Evolutionary conservation across 2,797 vertebrate species (phyloP).

Genomic region (Bradypodion ventrale): DNA sequence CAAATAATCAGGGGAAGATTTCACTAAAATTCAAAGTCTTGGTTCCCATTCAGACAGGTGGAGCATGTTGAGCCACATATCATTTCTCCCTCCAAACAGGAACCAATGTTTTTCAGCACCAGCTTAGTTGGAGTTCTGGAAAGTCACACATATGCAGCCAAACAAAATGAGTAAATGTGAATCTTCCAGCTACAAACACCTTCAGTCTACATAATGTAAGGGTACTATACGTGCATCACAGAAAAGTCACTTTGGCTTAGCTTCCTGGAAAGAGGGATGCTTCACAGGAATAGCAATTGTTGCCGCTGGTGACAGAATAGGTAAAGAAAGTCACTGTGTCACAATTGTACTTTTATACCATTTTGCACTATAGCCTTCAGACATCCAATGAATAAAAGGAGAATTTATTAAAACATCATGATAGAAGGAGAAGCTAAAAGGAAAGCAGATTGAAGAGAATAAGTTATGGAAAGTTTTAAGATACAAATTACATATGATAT

Average conservation of each 20-base stretch:
- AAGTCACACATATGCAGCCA: too few relatives aligned
- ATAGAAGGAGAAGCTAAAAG: fast-evolving
- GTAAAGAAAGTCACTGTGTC: background rate
- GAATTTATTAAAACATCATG: fast-evolving
- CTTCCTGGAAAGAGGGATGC: conserved; percentile 24
- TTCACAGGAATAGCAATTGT: conserved; percentile 27
- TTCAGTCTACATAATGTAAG: conserved; percentile 36
- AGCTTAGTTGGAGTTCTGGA: too few relatives aligned
- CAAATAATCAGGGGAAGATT: too few relatives aligned
- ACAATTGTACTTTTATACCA: fast-evolving
- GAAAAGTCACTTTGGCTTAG: conserved; percentile 12
- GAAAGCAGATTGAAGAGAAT: background rate
- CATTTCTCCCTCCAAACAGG: too few relatives aligned
- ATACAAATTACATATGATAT: conserved; percentile 11
- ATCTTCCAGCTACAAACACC: conserved; percentile 48
- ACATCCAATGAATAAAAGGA: background rate
- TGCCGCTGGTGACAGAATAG: fast-evolving
- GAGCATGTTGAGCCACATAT: too few relatives aligned
- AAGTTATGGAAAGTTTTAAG: background rate
- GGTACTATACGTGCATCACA: background rate
- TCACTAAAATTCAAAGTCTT: too few relatives aligned
- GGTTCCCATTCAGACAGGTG: too few relatives aligned
- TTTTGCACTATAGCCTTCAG: background rate
- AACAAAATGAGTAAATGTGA: conserved; percentile 38
- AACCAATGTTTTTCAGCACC: too few relatives aligned